Evolutionary conservation across 2,113 vertebrate species (phyloP).

Genomic region (Passer montanus): DNA sequence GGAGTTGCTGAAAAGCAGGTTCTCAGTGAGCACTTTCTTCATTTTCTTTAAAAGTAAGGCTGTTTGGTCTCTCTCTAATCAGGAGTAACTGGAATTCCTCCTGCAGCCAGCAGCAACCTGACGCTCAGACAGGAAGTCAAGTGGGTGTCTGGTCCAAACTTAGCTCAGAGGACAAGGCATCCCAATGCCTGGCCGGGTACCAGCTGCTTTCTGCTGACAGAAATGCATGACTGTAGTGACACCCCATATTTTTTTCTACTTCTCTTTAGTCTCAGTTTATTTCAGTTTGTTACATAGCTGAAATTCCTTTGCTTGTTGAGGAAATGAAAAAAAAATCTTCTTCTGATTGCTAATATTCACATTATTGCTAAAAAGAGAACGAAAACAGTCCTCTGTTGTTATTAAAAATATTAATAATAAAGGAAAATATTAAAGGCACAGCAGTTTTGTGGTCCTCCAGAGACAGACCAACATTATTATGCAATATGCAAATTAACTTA

Average conservation of each 20-base stretch:
- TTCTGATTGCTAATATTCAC: background rate
- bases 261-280: slow-evolving; percentile 9
- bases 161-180: slow-evolving; percentile 8
- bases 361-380: background rate
- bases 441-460: background rate
- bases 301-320: background rate
- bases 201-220: background rate
- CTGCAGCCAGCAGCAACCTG: background rate
- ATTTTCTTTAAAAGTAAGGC: background rate
- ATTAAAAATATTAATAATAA: background rate
- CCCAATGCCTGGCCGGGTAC: background rate
- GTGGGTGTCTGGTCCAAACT: slow-evolving; percentile 32
- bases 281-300: background rate
- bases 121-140: slow-evolving; percentile 15
- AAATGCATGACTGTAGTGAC: background rate
- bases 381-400: background rate
- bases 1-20: background rate
- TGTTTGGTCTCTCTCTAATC: background rate
- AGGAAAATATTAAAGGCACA: background rate
- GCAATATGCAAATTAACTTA: background rate
- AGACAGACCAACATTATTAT: background rate
- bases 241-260: background rate
- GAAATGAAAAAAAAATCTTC: background rate
- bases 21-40: background rate
- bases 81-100: slow-evolving; percentile 17